phyloP scores from a whole-genome alignment of 2,888 invertebrate genomes.

The Leptopilina drosophilae region DNA sequence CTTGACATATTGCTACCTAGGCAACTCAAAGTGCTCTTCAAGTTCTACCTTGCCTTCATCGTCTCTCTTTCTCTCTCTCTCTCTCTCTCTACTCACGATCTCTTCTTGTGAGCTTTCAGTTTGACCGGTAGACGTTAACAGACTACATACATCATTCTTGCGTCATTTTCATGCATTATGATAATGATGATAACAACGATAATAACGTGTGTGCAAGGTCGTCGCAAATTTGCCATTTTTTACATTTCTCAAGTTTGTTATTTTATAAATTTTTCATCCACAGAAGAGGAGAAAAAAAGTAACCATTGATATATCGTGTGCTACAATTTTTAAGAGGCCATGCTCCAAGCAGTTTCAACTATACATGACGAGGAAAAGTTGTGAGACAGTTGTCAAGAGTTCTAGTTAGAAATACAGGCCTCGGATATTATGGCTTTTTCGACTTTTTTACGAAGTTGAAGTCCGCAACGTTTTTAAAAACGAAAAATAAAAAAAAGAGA shows the following conservation, averaged over 20 bases:
- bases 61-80: conserved; percentile 43
- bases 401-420: neutral
- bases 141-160: conserved; percentile 35
- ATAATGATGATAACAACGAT: neutral
- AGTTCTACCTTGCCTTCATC: conserved; percentile 52
- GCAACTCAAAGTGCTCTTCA: conserved; percentile 73
- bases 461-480: too few relatives aligned
- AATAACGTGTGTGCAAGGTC: neutral
- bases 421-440: too few relatives aligned
- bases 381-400: conserved; percentile 1
- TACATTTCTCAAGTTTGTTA: neutral
- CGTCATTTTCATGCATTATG: conserved; percentile 10
- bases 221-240: neutral
- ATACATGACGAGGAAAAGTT: conserved; percentile 3
- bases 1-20: conserved; percentile 75
- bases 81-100: conserved; percentile 39
- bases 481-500: too few relatives aligned
- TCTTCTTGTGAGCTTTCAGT: conserved; percentile 54
- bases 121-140: conserved; percentile 57
- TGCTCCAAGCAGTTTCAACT: conserved; percentile 26
- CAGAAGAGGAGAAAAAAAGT: neutral
- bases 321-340: neutral
- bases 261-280: neutral
- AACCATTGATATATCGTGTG: neutral
- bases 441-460: too few relatives aligned